Base-by-base conservation (phyloP, 1,140 invertebrate species). In the Procambarus clarkii region DNA sequence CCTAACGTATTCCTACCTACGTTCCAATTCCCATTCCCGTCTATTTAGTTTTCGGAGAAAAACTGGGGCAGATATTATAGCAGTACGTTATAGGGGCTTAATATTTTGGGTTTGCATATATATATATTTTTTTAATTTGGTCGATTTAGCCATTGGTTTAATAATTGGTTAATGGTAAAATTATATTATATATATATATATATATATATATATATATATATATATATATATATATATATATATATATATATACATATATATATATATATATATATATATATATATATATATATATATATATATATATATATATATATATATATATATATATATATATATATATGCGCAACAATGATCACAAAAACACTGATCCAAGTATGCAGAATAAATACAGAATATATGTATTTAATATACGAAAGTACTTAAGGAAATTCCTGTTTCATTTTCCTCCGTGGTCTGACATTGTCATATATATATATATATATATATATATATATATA, bases 301-400 rank as follows among this genome's bases (percentile, higher is more conserved):
- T 48, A 48, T 80, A 48, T 80, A 4, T 80, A 48, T 80, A 48
- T 44, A 45, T 76, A 76, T 76, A 4, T 4, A 76, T 48, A 76
- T 76, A 76, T 76, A 76, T 76, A 76, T 76, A 74, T 74, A 74
- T 74, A 74, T 74, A 74, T 80, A 80, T 80, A 80, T 80, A 80
- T 4, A 46, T 7, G 45, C 8, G n/a, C n/a, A n/a, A n/a, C n/a
- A n/a, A n/a, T n/a, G n/a, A n/a, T n/a, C n/a, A n/a, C n/a, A n/a
- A n/a, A n/a, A n/a, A n/a, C n/a, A n/a, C n/a, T n/a, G n/a, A n/a
- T n/a, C n/a, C n/a, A n/a, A n/a, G n/a, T n/a, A n/a, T n/a, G n/a
- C n/a, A n/a, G n/a, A n/a, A n/a, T n/a, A n/a, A n/a, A n/a, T n/a
- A n/a, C n/a, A n/a, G n/a, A n/a, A n/a, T n/a, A n/a, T n/a, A n/a